phyloP scores from a whole-genome alignment of 1,140 invertebrate species.

The Hycleus cichorii region DNA sequence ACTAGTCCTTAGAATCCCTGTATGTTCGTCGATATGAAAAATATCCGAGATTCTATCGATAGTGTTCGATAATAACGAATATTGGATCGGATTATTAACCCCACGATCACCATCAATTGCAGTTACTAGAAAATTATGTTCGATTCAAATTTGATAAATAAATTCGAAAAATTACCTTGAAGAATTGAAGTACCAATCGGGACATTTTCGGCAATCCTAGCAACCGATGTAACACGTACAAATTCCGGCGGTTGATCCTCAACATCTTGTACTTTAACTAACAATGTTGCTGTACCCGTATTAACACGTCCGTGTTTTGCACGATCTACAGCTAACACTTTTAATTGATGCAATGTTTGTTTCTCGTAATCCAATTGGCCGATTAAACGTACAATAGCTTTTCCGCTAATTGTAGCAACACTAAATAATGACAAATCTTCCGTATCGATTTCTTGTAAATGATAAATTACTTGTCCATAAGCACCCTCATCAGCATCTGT shows the following conservation, averaged over 20 bases:
- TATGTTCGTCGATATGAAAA: conserved; percentile 68
- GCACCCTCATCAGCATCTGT: conserved; percentile 84
- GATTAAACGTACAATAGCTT: conserved; percentile 74
- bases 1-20: conserved; percentile 72
- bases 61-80: conserved; percentile 69
- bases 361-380: conserved; percentile 77
- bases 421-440: conserved; percentile 69
- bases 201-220: conserved; percentile 78
- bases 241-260: conserved; percentile 90
- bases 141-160: too few relatives aligned
- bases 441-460: conserved; percentile 63
- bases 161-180: conserved; percentile 51
- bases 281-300: conserved; percentile 79
- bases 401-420: conserved; percentile 76
- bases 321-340: conserved; percentile 76
- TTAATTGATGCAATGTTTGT: conserved; percentile 80
- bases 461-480: conserved; percentile 71
- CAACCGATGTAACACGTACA: conserved; percentile 76
- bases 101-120: conserved; percentile 88
- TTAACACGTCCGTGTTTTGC: conserved; percentile 73
- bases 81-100: conserved; percentile 80
- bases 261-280: conserved; percentile 79
- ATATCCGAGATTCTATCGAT: conserved; percentile 63
- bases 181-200: conserved; percentile 71
- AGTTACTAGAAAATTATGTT: conserved; percentile 53